These are phyloP conservation scores for Volucella inanis DNA, from an alignment of 2,888 invertebrate species.

Conservation along the genomic window DNA sequence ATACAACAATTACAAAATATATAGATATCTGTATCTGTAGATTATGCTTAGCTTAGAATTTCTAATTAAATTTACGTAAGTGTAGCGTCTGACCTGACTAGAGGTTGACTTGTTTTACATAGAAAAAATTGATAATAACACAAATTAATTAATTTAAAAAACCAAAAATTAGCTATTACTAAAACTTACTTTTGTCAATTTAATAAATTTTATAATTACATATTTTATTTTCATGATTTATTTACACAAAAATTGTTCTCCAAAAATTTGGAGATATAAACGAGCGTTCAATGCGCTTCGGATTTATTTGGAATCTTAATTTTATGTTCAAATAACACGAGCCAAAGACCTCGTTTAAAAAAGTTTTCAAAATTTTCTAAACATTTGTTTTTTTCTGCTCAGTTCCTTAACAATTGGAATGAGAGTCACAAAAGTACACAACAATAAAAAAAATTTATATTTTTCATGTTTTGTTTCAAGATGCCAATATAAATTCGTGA, in stretches of 20 bases:
- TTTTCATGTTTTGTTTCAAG: conserved; percentile 30
- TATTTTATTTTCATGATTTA: conserved; percentile 18
- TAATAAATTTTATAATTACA: conserved; percentile 13
- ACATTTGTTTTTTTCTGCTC: neutral
- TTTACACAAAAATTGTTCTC: conserved; percentile 48
- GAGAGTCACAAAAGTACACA: conserved; percentile 15
- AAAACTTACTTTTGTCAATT: conserved; percentile 51
- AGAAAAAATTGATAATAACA: conserved; percentile 44
- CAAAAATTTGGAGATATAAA: conserved; percentile 12
- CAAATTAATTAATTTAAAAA: conserved; percentile 33
- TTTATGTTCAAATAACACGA: conserved; percentile 4
- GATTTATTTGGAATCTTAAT: neutral
- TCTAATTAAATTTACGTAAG: conserved; percentile 36
- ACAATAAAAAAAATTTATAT: conserved; percentile 12
- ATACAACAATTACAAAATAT: conserved; percentile 66
- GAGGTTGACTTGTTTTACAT: conserved; percentile 51
- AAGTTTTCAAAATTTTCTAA: conserved; percentile 14
- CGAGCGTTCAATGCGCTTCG: neutral
- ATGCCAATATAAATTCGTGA: conserved; percentile 53
- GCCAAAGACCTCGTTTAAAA: conserved; percentile 3
- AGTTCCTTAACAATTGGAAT: conserved; percentile 3
- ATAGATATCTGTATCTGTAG: conserved; percentile 3
- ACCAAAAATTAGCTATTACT: conserved; percentile 29
- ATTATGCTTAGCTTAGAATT: conserved; percentile 48
- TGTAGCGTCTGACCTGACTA: conserved; percentile 52